phyloP scores from a whole-genome alignment of 2,113 vertebrate genomes.

The Raja brachyura region DNA sequence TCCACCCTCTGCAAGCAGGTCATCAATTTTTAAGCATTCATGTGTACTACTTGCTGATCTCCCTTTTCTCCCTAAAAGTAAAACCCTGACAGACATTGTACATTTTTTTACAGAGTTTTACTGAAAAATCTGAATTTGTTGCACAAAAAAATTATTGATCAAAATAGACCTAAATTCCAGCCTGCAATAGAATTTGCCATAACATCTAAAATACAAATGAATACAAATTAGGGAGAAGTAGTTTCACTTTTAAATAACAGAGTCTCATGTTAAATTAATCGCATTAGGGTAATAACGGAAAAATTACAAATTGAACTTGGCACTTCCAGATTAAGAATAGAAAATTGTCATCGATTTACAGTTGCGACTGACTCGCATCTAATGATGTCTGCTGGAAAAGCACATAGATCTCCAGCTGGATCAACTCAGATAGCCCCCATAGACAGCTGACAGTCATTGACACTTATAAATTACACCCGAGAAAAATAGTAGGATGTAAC shows the following conservation, averaged over 20 bases:
- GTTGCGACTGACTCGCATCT: background rate
- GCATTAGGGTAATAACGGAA: background rate
- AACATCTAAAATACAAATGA: background rate
- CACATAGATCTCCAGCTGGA: too few relatives aligned
- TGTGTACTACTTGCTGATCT: background rate
- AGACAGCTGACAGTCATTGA: background rate
- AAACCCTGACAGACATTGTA: background rate
- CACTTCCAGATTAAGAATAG: background rate
- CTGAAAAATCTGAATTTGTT: background rate
- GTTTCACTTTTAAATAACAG: background rate
- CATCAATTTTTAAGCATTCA: background rate
- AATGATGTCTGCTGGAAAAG: background rate
- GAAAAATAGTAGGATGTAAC: background rate
- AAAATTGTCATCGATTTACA: background rate
- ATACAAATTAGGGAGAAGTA: background rate
- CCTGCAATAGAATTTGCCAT: background rate
- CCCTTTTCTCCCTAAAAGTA: background rate
- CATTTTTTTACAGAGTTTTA: background rate
- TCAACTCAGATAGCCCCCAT: background rate
- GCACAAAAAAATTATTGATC: background rate
- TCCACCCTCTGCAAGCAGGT: background rate
- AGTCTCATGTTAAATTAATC: background rate
- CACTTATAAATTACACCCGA: background rate
- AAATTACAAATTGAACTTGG: background rate
- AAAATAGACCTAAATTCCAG: background rate